phyloP scores from a whole-genome alignment of 92 coral and sea anemone species.

The Galaxea fascicularis region DNA sequence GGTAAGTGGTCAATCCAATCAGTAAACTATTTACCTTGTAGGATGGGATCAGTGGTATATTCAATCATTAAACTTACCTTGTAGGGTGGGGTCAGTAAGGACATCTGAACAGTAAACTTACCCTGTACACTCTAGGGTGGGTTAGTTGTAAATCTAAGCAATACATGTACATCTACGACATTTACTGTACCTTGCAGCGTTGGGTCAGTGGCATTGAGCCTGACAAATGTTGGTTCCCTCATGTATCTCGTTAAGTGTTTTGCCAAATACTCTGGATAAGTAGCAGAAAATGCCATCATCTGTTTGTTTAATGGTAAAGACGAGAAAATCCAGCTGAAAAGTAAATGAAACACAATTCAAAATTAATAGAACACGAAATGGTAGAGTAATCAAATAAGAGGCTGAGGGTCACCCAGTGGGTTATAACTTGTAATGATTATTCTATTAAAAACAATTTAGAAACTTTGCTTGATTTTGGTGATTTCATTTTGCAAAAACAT shows the following conservation, averaged over 20 bases:
- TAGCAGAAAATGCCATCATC: constrained; percentile 97
- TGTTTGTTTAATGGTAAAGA: constrained; percentile 93
- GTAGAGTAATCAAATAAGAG: too few relatives aligned
- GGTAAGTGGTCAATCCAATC: background rate
- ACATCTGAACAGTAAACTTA: background rate
- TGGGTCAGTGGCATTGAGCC: constrained; percentile 93
- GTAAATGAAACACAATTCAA: background rate
- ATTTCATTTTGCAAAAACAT: too few relatives aligned
- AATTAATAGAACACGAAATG: too few relatives aligned
- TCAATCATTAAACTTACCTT: background rate
- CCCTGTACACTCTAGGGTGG: background rate
- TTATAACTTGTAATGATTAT: too few relatives aligned
- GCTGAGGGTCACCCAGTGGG: too few relatives aligned
- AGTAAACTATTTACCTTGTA: background rate
- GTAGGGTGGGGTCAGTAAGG: background rate
- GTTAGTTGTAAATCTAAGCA: background rate
- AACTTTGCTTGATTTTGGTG: too few relatives aligned
- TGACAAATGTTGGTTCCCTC: constrained; percentile 98
- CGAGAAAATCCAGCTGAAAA: constrained; percentile 91
- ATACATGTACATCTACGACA: too few relatives aligned
- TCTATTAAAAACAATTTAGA: too few relatives aligned
- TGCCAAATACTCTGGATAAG: constrained; percentile 98
- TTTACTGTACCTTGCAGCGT: constrained; percentile 95
- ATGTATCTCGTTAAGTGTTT: constrained; percentile 86
- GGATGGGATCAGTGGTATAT: background rate